phyloP scores from a whole-genome alignment of 2,113 vertebrate genomes.

The Echinops telfairi region DNA sequence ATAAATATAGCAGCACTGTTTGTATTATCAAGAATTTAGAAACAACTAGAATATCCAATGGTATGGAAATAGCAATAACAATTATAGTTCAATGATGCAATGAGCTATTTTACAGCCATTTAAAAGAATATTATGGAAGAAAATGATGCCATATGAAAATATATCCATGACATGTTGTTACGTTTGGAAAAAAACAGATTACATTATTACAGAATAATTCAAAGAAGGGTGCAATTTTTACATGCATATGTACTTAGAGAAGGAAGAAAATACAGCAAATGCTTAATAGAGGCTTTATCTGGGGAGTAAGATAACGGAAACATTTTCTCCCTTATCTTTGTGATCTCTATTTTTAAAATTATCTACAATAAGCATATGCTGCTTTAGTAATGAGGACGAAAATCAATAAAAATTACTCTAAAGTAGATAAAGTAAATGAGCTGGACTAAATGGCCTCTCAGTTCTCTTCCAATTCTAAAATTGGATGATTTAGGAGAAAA shows the following conservation, averaged over 20 bases:
- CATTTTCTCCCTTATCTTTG: slow-evolving; percentile 46
- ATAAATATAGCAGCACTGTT: neutral
- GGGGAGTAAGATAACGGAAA: slow-evolving; percentile 29
- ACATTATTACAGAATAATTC: slow-evolving; percentile 6
- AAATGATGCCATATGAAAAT: slow-evolving; percentile 1
- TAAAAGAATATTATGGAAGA: slow-evolving; percentile 40
- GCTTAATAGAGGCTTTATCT: neutral
- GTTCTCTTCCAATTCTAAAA: slow-evolving; percentile 53
- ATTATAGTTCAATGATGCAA: neutral
- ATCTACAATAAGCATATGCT: slow-evolving; percentile 31
- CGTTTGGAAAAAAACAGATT: slow-evolving; percentile 22
- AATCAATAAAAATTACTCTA: slow-evolving; percentile 67
- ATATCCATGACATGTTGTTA: neutral
- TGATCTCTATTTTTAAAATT: slow-evolving; percentile 51
- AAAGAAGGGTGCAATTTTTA: slow-evolving; percentile 1
- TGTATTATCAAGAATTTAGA: slow-evolving; percentile 21
- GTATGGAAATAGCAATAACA: slow-evolving; percentile 9
- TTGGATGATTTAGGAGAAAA: slow-evolving; percentile 32
- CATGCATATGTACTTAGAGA: slow-evolving; percentile 2
- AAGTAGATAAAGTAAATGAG: slow-evolving; percentile 66
- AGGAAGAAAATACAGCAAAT: slow-evolving; percentile 43
- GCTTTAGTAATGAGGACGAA: slow-evolving; percentile 43
- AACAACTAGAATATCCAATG: slow-evolving; percentile 11
- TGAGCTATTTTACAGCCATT: neutral
- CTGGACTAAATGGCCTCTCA: slow-evolving; percentile 41